These are phyloP conservation scores for Patella ulyssiponensis DNA, from an alignment of 2,888 invertebrate species.

Conservation along the genomic window DNA sequence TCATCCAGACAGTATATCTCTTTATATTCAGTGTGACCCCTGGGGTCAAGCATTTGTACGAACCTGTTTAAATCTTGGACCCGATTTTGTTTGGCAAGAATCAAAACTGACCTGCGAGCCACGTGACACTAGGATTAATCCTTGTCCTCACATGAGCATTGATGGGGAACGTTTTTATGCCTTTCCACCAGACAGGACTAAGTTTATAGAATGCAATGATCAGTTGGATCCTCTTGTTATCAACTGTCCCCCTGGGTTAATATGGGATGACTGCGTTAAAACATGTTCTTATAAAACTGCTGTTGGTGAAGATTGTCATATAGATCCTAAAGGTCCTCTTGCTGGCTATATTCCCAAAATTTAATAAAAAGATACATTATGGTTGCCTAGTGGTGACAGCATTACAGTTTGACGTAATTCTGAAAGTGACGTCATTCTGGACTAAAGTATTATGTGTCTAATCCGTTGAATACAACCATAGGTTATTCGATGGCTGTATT, in stretches of 20 bases:
- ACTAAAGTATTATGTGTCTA: no score
- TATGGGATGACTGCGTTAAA: conserved; percentile 20
- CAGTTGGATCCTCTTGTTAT: conserved; percentile 28
- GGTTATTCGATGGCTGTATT: no score
- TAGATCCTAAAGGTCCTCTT: background rate
- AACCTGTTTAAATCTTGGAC: conserved; percentile 44
- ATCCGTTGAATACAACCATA: no score
- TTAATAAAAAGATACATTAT: no score
- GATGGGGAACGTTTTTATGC: conserved; percentile 31
- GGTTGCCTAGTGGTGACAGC: no score
- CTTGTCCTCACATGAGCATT: background rate
- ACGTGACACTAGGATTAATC: background rate
- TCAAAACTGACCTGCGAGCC: background rate
- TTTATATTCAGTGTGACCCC: conserved; percentile 54
- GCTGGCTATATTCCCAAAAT: background rate
- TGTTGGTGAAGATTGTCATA: background rate
- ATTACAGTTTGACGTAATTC: no score
- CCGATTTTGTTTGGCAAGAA: conserved; percentile 23
- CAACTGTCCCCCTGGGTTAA: conserved; percentile 8
- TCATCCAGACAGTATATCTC: conserved; percentile 37
- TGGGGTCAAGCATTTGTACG: conserved; percentile 39
- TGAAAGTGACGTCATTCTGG: no score
- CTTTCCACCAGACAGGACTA: conserved; percentile 41
- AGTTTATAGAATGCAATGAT: conserved; percentile 47
- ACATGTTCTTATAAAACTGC: conserved; percentile 32